These are phyloP conservation scores for Brachionus manjavacas DNA, from an alignment of 1,140 invertebrate species.

Conservation along the genomic window DNA sequence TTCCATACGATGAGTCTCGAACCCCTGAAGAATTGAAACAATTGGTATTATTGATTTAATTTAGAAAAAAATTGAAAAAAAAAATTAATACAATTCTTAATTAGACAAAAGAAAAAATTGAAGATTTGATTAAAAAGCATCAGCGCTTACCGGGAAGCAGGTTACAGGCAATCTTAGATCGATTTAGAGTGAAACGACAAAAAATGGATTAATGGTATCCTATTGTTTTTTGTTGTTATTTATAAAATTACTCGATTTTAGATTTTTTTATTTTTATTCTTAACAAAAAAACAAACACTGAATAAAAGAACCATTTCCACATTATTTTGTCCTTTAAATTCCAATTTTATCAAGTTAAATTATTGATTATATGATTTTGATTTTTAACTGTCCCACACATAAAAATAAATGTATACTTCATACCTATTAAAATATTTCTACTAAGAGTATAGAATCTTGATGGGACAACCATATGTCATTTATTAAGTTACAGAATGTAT, in stretches of 20 bases:
- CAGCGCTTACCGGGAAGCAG: constrained; percentile 82
- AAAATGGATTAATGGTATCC: background rate
- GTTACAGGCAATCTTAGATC: constrained; percentile 69
- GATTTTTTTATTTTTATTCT: background rate
- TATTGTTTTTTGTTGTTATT: too few relatives aligned
- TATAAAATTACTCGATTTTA: background rate
- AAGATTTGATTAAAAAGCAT: constrained; percentile 71
- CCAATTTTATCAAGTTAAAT: too few relatives aligned
- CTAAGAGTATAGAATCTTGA: too few relatives aligned
- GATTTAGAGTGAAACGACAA: background rate
- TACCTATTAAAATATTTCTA: too few relatives aligned
- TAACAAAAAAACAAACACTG: too few relatives aligned
- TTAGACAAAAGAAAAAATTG: constrained; percentile 69
- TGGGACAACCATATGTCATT: too few relatives aligned
- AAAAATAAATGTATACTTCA: too few relatives aligned
- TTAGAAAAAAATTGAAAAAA: constrained; percentile 29
- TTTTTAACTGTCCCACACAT: too few relatives aligned
- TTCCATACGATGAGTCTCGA: constrained; percentile 67
- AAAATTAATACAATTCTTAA: constrained; percentile 46
- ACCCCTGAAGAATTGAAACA: constrained; percentile 72
- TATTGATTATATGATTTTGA: too few relatives aligned
- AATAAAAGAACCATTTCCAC: background rate
- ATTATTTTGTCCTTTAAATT: too few relatives aligned
- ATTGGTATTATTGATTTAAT: constrained; percentile 62
- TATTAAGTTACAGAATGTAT: too few relatives aligned